Base-by-base conservation (phyloP, 2,888 invertebrate genomes). In the Lacanobia wlatinum region DNA sequence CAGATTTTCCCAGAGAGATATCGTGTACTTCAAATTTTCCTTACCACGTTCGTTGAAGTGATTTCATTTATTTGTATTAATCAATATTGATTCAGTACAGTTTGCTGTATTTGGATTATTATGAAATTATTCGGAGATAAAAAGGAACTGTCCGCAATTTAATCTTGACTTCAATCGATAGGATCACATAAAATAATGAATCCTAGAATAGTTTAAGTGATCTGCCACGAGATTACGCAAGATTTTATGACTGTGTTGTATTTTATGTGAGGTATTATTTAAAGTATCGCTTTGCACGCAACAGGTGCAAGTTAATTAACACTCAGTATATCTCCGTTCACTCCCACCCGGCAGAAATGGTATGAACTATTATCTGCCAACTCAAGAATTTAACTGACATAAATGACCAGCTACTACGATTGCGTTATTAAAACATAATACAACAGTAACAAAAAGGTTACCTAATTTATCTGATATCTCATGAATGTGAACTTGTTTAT, bases 231-330 rank as follows among this genome's bases (percentile, higher is more conserved):
- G 75, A 80, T 86, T 86, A 80, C 74, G 78, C 71, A 81, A 84
- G 79, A 64, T 63, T 80, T 76, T 76, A 78, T 62, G 52, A 77
- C 81, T 63, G 59, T 28, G 64, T 70, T 74, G 70, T 80, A 70
- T 73, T 82, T 80, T 80, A 78, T 76, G 78, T 71, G 70, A 62
- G 59, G 59, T 82, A 76, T 80, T 83, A 84, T 82, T 80, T 83
- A 75, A 82, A 82, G 78, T 84, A 83, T 82, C 43, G 73, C 72
- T 84, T 84, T 84, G 85, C 82, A 82, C 76, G 80, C 73, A 87
- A 85, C 85, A 85, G 86, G 84, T 87, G 84, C 68, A 80, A 83
- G 78, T 78, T 88, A 85, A 87, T 87, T 87, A 81, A 76, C 76
- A 83, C 78, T 66, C 74, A 64, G 78, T 80, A 76, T 76, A 75